Conservation (phyloP, 2,797 vertebrate genomes). For the Coranthus polyacanthus region DNA sequence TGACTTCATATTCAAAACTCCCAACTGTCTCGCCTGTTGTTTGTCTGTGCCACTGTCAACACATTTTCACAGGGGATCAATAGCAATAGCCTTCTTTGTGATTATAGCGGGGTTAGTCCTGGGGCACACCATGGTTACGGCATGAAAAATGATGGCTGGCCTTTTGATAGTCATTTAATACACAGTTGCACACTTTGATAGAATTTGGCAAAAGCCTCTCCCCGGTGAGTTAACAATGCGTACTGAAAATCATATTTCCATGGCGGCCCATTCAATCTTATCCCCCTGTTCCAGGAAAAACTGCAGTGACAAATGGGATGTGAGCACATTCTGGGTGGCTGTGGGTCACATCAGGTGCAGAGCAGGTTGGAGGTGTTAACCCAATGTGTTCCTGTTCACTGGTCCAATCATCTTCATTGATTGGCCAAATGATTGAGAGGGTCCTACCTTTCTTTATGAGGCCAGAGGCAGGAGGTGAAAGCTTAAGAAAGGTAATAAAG, state of each 20-base stretch:
- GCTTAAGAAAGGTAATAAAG: slow-evolving; percentile 40
- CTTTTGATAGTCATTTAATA: slow-evolving; percentile 83
- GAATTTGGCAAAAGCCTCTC: slow-evolving; percentile 82
- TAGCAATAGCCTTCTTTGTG: slow-evolving; percentile 63
- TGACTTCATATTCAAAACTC: slow-evolving; percentile 58
- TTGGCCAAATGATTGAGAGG: slow-evolving; percentile 80
- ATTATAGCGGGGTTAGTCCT: slow-evolving; percentile 55
- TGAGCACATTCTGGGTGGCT: slow-evolving; percentile 67
- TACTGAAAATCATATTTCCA: slow-evolving; percentile 81
- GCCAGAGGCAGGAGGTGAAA: slow-evolving; percentile 51
- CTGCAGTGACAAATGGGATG: slow-evolving; percentile 78
- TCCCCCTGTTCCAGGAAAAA: slow-evolving; percentile 65
- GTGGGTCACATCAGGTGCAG: slow-evolving; percentile 78
- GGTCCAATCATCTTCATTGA: slow-evolving; percentile 84
- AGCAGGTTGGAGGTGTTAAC: slow-evolving; percentile 78
- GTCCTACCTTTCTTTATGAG: slow-evolving; percentile 68
- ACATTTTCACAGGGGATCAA: slow-evolving; percentile 72
- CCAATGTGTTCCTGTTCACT: slow-evolving; percentile 86
- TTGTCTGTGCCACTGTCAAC: slow-evolving; percentile 54
- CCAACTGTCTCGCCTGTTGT: slow-evolving; percentile 35
- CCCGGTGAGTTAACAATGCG: slow-evolving; percentile 81
- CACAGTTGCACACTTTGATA: slow-evolving; percentile 83
- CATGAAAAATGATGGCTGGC: slow-evolving; percentile 79
- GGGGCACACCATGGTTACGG: slow-evolving; percentile 67
- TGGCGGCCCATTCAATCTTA: slow-evolving; percentile 78